A percentile compares a stretch with the other conserved stretches of the same genome.
phyloP scores from a whole-genome alignment of 92 coral and sea anemone genomes.

The Nematostella vectensis region DNA sequence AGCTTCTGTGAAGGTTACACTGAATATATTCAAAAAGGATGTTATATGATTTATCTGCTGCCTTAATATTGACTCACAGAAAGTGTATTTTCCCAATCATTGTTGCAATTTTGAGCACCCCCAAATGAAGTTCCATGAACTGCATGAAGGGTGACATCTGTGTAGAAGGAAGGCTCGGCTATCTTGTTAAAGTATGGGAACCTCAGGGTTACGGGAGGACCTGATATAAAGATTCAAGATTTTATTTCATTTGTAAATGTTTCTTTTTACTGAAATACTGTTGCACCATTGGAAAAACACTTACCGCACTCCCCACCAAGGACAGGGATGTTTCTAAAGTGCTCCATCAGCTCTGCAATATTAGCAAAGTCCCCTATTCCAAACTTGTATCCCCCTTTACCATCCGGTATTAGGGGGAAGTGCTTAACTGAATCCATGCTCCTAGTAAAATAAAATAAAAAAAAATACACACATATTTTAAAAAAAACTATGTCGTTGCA shows the following conservation, averaged over 20 bases:
- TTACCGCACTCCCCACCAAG: slow-evolving; percentile 26
- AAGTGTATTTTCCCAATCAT: slow-evolving; percentile 1
- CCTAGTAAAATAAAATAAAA: slow-evolving; percentile 7
- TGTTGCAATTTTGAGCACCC: background rate
- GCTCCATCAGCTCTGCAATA: slow-evolving; percentile 34
- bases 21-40: background rate
- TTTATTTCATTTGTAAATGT: background rate
- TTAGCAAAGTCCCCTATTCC: slow-evolving; percentile 43
- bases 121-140: slow-evolving; percentile 12
- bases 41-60: background rate
- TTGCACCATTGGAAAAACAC: background rate
- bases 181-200: slow-evolving; percentile 36
- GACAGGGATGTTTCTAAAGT: slow-evolving; percentile 49
- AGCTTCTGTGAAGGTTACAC: background rate
- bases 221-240: slow-evolving; percentile 16
- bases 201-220: slow-evolving; percentile 40
- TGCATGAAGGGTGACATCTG: slow-evolving; percentile 43
- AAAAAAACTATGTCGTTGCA: too few relatives aligned
- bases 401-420: slow-evolving; percentile 32
- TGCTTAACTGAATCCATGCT: slow-evolving; percentile 51
- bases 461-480: too few relatives aligned
- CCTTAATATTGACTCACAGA: background rate
- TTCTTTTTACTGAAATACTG: background rate
- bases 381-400: slow-evolving; percentile 24
- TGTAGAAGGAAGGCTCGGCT: slow-evolving; percentile 50